A percentile compares a stretch with the other conserved stretches of the same genome.
phyloP scores from a whole-genome alignment of 2,888 invertebrate genomes.

The Caradrina kadenii region DNA sequence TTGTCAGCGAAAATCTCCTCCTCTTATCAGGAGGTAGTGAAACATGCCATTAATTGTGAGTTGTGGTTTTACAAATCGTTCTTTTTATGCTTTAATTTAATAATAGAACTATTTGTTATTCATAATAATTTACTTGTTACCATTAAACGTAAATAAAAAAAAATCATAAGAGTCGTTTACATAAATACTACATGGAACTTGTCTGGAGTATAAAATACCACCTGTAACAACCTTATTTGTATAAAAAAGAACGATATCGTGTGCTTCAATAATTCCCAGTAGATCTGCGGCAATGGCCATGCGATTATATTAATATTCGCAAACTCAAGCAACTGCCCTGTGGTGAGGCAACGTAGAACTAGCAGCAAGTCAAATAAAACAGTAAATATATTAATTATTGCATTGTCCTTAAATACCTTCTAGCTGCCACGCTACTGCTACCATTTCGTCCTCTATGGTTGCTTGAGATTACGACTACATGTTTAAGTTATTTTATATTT shows the following conservation, averaged over 20 bases:
- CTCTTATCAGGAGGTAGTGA: slow-evolving; percentile 4
- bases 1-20: neutral
- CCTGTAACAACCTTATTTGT: slow-evolving; percentile 21
- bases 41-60: neutral
- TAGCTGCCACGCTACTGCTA: slow-evolving; percentile 45
- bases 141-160: neutral
- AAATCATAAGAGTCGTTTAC: slow-evolving; percentile 3
- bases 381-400: slow-evolving; percentile 10
- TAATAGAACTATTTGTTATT: too few relatives aligned
- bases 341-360: slow-evolving; percentile 21
- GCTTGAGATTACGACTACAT: slow-evolving; percentile 34
- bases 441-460: slow-evolving; percentile 13
- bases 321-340: slow-evolving; percentile 48
- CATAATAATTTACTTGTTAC: neutral
- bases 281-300: slow-evolving; percentile 15
- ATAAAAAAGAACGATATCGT: neutral
- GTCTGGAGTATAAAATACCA: slow-evolving; percentile 7
- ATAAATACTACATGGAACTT: slow-evolving; percentile 16
- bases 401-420: slow-evolving; percentile 15
- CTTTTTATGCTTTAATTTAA: too few relatives aligned
- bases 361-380: slow-evolving; percentile 25
- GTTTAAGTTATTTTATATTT: slow-evolving; percentile 40
- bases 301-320: slow-evolving; percentile 8
- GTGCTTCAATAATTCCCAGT: slow-evolving; percentile 4
- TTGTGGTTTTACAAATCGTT: neutral